Evolutionary conservation across 1,140 invertebrate genomes (phyloP).

Genomic region (Trichomalopsis sarcophagae): DNA sequence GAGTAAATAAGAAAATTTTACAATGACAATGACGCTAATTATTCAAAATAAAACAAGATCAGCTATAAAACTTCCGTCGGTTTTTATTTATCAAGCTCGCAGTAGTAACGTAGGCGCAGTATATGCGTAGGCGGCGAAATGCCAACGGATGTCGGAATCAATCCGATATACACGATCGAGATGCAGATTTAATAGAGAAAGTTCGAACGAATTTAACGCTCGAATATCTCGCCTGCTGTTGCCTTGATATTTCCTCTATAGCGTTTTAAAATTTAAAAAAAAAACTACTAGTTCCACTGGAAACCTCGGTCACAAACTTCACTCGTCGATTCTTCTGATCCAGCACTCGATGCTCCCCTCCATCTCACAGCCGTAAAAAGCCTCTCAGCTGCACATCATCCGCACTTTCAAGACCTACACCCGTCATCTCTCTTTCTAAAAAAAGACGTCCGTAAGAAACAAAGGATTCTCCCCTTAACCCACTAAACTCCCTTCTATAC

Average conservation of each 20-base stretch:
- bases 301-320: too few species aligned
- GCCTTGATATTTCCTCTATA: too few species aligned
- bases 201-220: too few species aligned
- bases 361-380: background rate
- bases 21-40: too few species aligned
- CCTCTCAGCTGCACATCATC: background rate
- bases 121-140: background rate
- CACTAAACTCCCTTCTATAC: background rate
- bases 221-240: too few species aligned
- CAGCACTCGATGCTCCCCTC: background rate
- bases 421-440: background rate
- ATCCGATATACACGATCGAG: background rate
- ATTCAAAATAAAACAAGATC: too few species aligned
- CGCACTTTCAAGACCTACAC: background rate
- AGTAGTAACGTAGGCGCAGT: background rate
- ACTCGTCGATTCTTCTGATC: background rate
- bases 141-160: background rate
- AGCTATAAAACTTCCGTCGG: background rate
- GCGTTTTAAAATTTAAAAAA: too few species aligned
- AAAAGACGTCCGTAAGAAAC: background rate
- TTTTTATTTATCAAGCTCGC: background rate
- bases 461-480: background rate
- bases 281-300: too few species aligned
- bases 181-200: background rate
- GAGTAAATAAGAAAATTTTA: too few species aligned